Evolutionary conservation across 2,797 vertebrate species (phyloP).

Genomic region (Myotis myotis): DNA sequence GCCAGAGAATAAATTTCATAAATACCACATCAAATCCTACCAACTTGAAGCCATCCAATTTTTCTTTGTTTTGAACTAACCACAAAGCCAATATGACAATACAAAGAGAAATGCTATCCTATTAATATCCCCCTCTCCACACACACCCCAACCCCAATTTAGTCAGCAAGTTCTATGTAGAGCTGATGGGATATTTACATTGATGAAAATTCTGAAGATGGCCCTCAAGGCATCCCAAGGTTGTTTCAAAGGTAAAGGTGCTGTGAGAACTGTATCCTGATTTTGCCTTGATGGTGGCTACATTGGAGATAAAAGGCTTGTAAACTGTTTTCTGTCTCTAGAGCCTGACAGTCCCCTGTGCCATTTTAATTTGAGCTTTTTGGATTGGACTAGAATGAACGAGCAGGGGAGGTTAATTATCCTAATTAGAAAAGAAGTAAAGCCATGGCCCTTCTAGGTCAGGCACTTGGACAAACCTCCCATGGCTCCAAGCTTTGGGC

Average conservation of each 20-base stretch:
- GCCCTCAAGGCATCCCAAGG: background rate
- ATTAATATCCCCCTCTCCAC: background rate
- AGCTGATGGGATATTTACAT: background rate
- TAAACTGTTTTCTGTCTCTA: conserved; percentile 64
- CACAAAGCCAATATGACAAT: background rate
- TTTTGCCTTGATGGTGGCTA: conserved; percentile 40
- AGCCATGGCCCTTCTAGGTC: conserved; percentile 71
- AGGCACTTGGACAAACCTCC: conserved; percentile 67
- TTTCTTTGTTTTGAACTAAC: conserved; percentile 11
- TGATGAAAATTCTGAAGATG: conserved; percentile 13
- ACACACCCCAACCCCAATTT: background rate
- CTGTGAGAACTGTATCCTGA: conserved; percentile 47
- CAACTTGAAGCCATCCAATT: background rate
- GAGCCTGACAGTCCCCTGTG: conserved; percentile 64
- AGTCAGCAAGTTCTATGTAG: background rate
- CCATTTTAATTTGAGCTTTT: conserved; percentile 74
- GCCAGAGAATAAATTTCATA: conserved; percentile 12
- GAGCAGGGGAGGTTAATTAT: conserved; percentile 74
- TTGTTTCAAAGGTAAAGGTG: conserved; percentile 57
- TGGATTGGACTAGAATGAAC: conserved; percentile 68
- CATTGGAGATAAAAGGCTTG: conserved; percentile 60
- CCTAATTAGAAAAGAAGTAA: conserved; percentile 77
- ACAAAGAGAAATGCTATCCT: conserved; percentile 24
- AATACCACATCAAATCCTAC: conserved; percentile 13
- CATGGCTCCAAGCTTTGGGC: conserved; percentile 43